phyloP scores from a whole-genome alignment of 2,888 invertebrate species.

The Drosophila prolongata region DNA sequence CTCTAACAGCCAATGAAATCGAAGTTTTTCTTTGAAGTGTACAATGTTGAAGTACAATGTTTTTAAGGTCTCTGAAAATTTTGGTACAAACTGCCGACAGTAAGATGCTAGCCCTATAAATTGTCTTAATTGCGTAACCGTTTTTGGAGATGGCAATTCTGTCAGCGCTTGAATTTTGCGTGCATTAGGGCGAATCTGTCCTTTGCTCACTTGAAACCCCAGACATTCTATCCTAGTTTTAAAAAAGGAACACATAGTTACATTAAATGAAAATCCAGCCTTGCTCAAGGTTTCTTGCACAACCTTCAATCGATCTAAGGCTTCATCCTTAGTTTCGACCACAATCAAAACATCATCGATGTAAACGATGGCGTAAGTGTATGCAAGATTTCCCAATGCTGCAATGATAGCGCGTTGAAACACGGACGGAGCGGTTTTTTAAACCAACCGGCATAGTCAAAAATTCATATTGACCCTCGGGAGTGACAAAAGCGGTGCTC shows the following conservation, averaged over 20 bases:
- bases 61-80: conserved; percentile 5
- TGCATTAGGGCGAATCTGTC: too few relatives aligned
- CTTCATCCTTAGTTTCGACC: too few relatives aligned
- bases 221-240: background rate
- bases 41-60: conserved; percentile 1
- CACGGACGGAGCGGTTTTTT: background rate
- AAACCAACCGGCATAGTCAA: background rate
- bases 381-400: background rate
- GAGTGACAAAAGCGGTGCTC: background rate
- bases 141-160: background rate
- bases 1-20: background rate
- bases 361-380: conserved; percentile 3
- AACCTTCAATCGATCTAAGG: background rate
- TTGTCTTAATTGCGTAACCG: background rate
- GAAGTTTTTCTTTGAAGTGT: conserved; percentile 12
- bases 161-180: background rate
- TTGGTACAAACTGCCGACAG: conserved; percentile 8
- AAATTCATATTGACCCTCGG: background rate
- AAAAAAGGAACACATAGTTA: conserved; percentile 11
- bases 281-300: conserved; percentile 2
- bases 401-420: background rate
- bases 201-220: too few relatives aligned
- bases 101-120: background rate
- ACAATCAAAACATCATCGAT: conserved; percentile 4
- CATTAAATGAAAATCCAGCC: background rate